Conservation (phyloP, 2,113 vertebrate genomes). For the Probosciger aterrimus region DNA sequence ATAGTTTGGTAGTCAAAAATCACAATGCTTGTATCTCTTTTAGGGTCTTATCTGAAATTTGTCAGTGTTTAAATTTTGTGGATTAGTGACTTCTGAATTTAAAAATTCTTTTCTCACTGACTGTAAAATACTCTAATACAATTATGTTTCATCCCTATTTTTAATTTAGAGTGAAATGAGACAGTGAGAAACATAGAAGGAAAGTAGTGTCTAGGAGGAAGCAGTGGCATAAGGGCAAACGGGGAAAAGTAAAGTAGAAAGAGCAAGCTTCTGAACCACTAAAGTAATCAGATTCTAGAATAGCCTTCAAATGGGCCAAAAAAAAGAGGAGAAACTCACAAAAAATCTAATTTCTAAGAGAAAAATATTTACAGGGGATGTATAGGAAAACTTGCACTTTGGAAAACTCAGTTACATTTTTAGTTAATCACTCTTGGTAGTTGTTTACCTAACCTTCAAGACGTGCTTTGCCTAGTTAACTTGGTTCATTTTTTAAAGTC, state of each 20-base stretch:
- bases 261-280: not conserved
- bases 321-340: fast-evolving
- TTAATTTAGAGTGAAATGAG: not conserved
- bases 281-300: not conserved
- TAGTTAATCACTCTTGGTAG: not conserved
- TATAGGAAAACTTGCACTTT: not conserved
- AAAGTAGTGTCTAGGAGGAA: not conserved
- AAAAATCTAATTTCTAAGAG: not conserved
- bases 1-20: not conserved
- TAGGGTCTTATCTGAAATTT: not conserved
- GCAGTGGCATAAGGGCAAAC: not conserved
- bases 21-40: not conserved
- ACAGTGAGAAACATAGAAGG: not conserved
- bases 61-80: not conserved
- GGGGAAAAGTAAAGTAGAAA: not conserved
- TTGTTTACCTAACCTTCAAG: not conserved
- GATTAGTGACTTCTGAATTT: not conserved
- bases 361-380: not conserved
- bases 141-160: not conserved
- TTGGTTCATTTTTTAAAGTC: not conserved
- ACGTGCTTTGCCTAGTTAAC: not conserved
- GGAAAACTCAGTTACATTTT: not conserved
- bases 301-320: not conserved
- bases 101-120: not conserved
- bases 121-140: not conserved